These are phyloP conservation scores for Ictidomys tridecemlineatus DNA, from an alignment of 2,113 vertebrate genomes.

Conservation along the genomic window DNA sequence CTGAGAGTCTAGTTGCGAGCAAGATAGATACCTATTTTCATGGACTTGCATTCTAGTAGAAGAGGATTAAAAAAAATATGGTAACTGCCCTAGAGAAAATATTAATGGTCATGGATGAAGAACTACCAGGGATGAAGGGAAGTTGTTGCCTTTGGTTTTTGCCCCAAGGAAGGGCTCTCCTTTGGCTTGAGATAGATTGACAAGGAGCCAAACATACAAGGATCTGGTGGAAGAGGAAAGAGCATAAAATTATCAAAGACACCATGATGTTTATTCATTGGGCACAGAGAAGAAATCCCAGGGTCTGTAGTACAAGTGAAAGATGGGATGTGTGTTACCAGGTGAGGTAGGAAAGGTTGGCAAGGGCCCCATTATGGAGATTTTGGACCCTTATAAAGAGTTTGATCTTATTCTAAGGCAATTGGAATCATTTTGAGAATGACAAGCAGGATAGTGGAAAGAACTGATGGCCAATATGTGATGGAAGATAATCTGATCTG, in stretches of 20 bases:
- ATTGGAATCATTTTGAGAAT: not conserved
- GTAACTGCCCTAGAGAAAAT: not conserved
- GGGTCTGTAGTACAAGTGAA: not conserved
- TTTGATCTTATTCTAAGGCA: constrained; percentile 28
- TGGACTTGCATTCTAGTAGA: not conserved
- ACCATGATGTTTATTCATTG: not conserved
- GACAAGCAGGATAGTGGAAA: not conserved
- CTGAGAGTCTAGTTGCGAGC: not conserved
- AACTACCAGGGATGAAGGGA: too few relatives aligned
- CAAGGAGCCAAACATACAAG: not conserved
- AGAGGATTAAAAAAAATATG: not conserved
- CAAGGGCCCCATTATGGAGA: not conserved
- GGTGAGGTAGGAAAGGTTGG: not conserved
- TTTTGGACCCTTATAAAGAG: not conserved
- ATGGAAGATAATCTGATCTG: not conserved
- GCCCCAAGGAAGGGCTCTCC: not conserved
- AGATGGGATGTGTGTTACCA: not conserved
- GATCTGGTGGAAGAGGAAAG: not conserved
- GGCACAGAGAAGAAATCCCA: not conserved
- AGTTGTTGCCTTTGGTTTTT: not conserved
- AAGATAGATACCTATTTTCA: not conserved
- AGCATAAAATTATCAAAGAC: not conserved
- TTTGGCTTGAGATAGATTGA: not conserved
- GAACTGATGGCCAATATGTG: not conserved
- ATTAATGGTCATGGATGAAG: not conserved